A percentile compares a stretch with the other conserved stretches of the same genome.
phyloP scores from a whole-genome alignment of 2,888 invertebrate genomes.

The Tuberolachnus salignus region DNA sequence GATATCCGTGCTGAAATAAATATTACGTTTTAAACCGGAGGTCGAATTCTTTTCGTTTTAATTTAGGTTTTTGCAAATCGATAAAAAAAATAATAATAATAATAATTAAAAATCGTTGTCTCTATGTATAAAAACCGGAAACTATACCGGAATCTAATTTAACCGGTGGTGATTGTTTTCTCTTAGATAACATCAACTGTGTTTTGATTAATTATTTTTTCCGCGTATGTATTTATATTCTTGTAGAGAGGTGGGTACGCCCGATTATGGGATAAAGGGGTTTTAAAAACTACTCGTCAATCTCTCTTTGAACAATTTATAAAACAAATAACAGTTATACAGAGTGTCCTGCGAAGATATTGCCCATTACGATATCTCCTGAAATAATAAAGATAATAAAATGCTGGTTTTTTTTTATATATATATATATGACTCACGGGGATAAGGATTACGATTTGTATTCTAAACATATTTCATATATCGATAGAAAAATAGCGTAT shows the following conservation, averaged over 20 bases:
- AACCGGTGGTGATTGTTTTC: constrained; percentile 5
- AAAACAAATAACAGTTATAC: background rate
- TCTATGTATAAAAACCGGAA: constrained; percentile 15
- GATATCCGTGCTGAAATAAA: too few relatives aligned
- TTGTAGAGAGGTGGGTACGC: background rate
- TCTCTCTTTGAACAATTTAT: constrained; percentile 17
- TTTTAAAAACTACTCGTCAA: background rate
- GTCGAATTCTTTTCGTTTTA: background rate
- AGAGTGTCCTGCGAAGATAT: too few relatives aligned
- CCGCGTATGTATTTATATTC: constrained; percentile 17
- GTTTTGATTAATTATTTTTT: constrained; percentile 38
- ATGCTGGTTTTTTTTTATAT: too few relatives aligned
- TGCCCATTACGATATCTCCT: too few relatives aligned
- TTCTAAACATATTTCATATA: too few relatives aligned
- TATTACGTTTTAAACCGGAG: too few relatives aligned
- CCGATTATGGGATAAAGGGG: background rate
- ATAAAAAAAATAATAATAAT: background rate
- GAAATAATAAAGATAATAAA: too few relatives aligned
- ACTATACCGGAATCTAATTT: background rate
- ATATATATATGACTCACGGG: too few relatives aligned
- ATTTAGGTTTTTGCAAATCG: background rate
- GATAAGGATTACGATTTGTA: too few relatives aligned
- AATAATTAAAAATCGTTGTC: constrained; percentile 9
- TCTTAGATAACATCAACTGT: constrained; percentile 5
- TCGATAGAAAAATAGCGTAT: too few relatives aligned